Base-by-base conservation (phyloP, 1,140 invertebrate species). In the Cydia fagiglandana region DNA sequence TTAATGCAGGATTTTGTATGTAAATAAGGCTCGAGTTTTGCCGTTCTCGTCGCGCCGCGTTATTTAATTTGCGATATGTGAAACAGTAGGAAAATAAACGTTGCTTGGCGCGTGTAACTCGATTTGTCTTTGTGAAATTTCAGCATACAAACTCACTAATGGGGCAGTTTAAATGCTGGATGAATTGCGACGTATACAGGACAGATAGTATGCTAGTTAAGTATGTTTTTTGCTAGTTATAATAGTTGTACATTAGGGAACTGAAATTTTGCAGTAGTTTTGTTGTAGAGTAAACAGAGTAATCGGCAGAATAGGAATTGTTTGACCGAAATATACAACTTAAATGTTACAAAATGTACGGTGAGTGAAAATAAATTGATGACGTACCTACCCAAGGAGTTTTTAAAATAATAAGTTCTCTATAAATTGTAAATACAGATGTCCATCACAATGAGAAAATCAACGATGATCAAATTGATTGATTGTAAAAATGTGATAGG, bases 121-220 rank as follows among this genome's bases (percentile, higher is more conserved):
- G 85, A 91, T 92, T 91, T 90, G 83, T 85, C 81, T 89, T 87
- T 90, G 86, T 90, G 84, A 86, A 88, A 84, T 88, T 73, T 83
- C 83, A 80, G 76, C 83, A 85, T 85, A 89, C 85, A 86, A 75
- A 82, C 81, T 80, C 80, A 78, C 80, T 84, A 86, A 86, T 84
- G 80, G 84, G 84, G 85, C 83, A 85, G 83, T 88, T 89, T 86
- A 84, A 86, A 88, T 83, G 83, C 79, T 84, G 85, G 87, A 86
- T 85, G 85, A 86, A 82, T 83, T 81, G 78, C 77, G 76, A 77
- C 77, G 45, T 79, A 78, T 76, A 74, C 76, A 17, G 79, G 73
- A 77, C 68, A 53, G 75, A 80, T 80, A 45, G 12, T 47, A 47
- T 10, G 45, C 45, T 13, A 47, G 13, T 4, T 47, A 13, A 47